A percentile compares a stretch with the other conserved stretches of the same genome.
Evolutionary conservation across 2,797 vertebrate species (phyloP).

Genomic region (Xiphophorus birchmanni): DNA sequence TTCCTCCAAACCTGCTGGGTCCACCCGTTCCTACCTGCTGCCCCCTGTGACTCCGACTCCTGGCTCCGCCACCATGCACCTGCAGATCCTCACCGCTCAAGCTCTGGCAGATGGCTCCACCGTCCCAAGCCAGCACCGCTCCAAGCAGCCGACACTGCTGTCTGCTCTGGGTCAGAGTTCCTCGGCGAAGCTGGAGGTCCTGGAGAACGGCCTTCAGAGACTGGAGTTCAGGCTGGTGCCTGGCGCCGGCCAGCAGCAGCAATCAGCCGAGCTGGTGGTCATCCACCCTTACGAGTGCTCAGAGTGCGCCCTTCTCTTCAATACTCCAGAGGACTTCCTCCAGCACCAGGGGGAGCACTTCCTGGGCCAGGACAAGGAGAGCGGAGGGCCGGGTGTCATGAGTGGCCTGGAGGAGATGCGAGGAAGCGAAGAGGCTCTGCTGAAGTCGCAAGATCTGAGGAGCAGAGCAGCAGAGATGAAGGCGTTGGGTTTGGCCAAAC

Average conservation of each 20-base stretch:
- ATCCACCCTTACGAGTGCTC: slow-evolving; percentile 93
- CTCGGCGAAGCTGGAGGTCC: slow-evolving; percentile 42
- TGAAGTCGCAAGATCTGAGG: slow-evolving; percentile 55
- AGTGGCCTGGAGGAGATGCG: slow-evolving; percentile 71
- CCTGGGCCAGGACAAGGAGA: slow-evolving; percentile 88
- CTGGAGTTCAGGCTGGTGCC: slow-evolving; percentile 73
- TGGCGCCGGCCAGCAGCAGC: slow-evolving; percentile 42
- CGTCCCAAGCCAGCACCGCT: slow-evolving; percentile 49
- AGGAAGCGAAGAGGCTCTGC: slow-evolving; percentile 61
- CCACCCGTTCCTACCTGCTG: slow-evolving; percentile 65
- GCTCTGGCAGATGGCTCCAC: slow-evolving; percentile 79
- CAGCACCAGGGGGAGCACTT: slow-evolving; percentile 94
- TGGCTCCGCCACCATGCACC: slow-evolving; percentile 83
- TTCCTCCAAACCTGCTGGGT: slow-evolving; percentile 45
- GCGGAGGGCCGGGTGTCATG: slow-evolving; percentile 75
- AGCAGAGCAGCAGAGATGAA: slow-evolving; percentile 49
- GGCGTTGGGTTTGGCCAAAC: slow-evolving; percentile 32
- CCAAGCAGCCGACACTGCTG: slow-evolving; percentile 70
- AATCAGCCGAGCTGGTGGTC: slow-evolving; percentile 67
- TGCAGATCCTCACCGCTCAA: slow-evolving; percentile 85
- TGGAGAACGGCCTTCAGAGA: slow-evolving; percentile 74
- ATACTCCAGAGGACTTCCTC: slow-evolving; percentile 90
- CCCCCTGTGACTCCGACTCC: slow-evolving; percentile 70
- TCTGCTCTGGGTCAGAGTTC: slow-evolving; percentile 46
- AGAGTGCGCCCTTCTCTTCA: slow-evolving; percentile 88